phyloP scores from a whole-genome alignment of 2,113 vertebrate species.

The Istiophorus platypterus region DNA sequence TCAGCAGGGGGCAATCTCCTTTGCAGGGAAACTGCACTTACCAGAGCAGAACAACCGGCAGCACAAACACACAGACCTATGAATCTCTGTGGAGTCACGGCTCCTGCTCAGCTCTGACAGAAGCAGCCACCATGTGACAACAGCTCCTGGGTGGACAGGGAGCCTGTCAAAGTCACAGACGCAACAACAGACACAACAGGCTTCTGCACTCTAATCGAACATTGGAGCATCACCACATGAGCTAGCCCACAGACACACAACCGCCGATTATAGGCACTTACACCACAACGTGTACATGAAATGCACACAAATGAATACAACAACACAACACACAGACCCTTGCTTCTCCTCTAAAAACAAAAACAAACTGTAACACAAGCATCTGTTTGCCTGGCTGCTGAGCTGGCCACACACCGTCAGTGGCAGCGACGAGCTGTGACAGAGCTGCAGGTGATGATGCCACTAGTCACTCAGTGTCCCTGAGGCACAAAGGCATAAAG shows the following conservation, averaged over 20 bases:
- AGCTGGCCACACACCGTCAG: slow-evolving; percentile 46
- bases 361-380: slow-evolving; percentile 24
- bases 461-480: slow-evolving; percentile 67
- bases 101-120: slow-evolving; percentile 69
- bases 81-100: slow-evolving; percentile 58
- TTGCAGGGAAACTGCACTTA: slow-evolving; percentile 24
- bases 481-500: slow-evolving; percentile 45
- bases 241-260: slow-evolving; percentile 9
- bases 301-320: slow-evolving; percentile 10
- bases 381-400: slow-evolving; percentile 38
- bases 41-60: slow-evolving; percentile 8
- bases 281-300: background rate
- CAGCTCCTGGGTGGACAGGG: slow-evolving; percentile 53
- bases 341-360: background rate
- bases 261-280: background rate
- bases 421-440: slow-evolving; percentile 54
- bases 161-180: slow-evolving; percentile 61
- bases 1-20: slow-evolving; percentile 58
- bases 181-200: slow-evolving; percentile 44
- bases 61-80: slow-evolving; percentile 22
- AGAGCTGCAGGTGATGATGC: slow-evolving; percentile 38
- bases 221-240: slow-evolving; percentile 34
- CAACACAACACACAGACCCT: background rate
- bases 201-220: slow-evolving; percentile 23
- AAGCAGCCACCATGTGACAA: slow-evolving; percentile 74